These are phyloP conservation scores for Alviniconcha marisindica DNA, from an alignment of 1,140 invertebrate species.

Conservation along the genomic window DNA sequence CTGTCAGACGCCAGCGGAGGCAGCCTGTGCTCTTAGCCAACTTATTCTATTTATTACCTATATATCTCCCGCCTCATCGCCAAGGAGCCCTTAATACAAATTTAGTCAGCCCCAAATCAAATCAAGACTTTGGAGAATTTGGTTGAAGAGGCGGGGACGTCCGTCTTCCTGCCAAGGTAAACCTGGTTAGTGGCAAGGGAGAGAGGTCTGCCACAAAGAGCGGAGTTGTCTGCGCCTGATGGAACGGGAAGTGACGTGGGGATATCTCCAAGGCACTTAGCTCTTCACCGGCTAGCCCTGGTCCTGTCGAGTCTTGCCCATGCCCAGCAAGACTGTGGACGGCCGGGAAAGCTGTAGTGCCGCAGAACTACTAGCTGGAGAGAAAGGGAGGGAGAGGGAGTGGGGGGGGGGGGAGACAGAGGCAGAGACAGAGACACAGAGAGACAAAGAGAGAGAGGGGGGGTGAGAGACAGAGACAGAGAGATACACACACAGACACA, in stretches of 20 bases:
- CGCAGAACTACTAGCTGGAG: not conserved
- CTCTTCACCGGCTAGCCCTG: not conserved
- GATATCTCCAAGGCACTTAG: slow-evolving; percentile 25
- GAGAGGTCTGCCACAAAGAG: slow-evolving; percentile 17
- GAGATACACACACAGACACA: not conserved
- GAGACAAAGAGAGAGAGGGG: not conserved
- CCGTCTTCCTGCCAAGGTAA: slow-evolving; percentile 32
- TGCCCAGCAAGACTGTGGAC: no score
- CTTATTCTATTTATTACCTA: slow-evolving; percentile 48
- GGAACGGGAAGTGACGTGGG: slow-evolving; percentile 25
- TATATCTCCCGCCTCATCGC: slow-evolving; percentile 43
- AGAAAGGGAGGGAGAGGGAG: slow-evolving; percentile 21
- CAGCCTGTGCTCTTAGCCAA: slow-evolving; percentile 37
- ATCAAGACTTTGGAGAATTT: slow-evolving; percentile 40
- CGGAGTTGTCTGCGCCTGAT: slow-evolving; percentile 29
- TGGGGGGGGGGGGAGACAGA: not conserved
- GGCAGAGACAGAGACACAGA: not conserved
- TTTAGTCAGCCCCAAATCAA: slow-evolving; percentile 44
- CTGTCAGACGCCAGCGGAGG: slow-evolving; percentile 32
- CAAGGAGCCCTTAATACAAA: slow-evolving; percentile 40
- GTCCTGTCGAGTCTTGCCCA: no score
- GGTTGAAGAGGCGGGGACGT: slow-evolving; percentile 32
- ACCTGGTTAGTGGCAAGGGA: slow-evolving; percentile 16
- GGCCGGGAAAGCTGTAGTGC: no score
- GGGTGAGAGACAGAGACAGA: not conserved